Evolutionary conservation across 2,113 vertebrate species (phyloP), one percentile per base, ranked within the genome.

Genomic region (Fregetta grallaria): DNA sequence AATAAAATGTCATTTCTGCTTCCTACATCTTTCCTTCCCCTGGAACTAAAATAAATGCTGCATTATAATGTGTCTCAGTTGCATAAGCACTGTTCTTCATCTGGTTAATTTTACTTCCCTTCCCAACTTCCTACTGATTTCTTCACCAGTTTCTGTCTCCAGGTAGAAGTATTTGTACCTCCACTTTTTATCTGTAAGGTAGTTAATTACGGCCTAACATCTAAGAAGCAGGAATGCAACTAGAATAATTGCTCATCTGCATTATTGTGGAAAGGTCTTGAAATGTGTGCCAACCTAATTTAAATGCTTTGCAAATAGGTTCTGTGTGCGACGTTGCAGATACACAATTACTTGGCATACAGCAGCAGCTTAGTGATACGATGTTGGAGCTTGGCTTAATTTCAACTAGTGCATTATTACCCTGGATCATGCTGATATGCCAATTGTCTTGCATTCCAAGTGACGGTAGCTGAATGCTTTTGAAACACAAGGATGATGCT

Each of bases 381-480:
- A 47, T 90, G 47, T 56, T 85, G 66, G 49, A 86, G 18, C 50
- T 73, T 45, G 36, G 79, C 84, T 80, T 86, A 34, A 72, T 86
- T 94, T 95, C 79, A 93, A 0, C 22, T 68, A 32, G 15, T 88
- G 22, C 67, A 45, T 92, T 89, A 56, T 93, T 92, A 55, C 92
- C 58, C 55, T 38, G 67, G 71, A 76, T 94, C 66, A 77, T 50
- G 88, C 81, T 93, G 71, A 58, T 92, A 86, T 27, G n/a, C 42
- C 78, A 90, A 34, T 95, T 96, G 88, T 83, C 75, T 92, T 70
- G 82, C 63, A 47, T 93, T 93, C 78, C 59, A 67, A 55, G 70
- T 66, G 87, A 79, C 62, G 86, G 85, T 53, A 81, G 13, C 38
- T 67, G 61, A 90, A 80, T 83, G 58, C 20, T 76, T 92, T 76